Conservation (phyloP, 2,797 vertebrate genomes). For the Bradypus variegatus region DNA sequence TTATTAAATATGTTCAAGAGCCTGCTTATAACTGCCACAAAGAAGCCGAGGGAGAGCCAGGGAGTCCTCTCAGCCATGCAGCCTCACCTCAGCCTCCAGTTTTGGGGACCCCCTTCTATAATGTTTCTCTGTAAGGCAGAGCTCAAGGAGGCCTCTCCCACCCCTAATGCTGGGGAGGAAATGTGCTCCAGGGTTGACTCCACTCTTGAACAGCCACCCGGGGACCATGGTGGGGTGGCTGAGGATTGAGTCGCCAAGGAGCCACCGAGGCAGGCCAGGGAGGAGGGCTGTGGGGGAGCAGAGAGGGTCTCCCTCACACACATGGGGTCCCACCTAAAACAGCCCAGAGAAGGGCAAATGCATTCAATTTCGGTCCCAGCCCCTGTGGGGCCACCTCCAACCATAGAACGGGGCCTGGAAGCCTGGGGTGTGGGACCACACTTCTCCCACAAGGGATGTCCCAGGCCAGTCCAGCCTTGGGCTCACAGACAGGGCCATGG, state of each 20-base stretch:
- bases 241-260: not conserved
- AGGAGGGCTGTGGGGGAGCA: not conserved
- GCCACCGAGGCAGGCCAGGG: not conserved
- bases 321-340: not conserved
- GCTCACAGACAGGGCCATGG: not conserved
- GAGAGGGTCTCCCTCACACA: not conserved
- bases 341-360: not conserved
- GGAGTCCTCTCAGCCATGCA: not conserved
- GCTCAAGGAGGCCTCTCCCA: not conserved
- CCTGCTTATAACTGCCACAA: conserved; percentile 57
- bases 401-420: not conserved
- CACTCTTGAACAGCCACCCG: not conserved
- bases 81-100: not conserved
- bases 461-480: not conserved
- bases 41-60: not conserved
- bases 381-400: not conserved
- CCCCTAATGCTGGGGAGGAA: not conserved
- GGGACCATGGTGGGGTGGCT: not conserved
- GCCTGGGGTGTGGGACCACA: accelerated
- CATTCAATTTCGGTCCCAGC: not conserved
- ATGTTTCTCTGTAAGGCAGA: not conserved
- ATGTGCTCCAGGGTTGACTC: not conserved
- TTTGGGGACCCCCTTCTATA: not conserved
- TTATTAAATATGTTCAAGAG: conserved; percentile 59
- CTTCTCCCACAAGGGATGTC: accelerated